phyloP scores from a whole-genome alignment of 2,888 invertebrate species.

The Erebia ligea region DNA sequence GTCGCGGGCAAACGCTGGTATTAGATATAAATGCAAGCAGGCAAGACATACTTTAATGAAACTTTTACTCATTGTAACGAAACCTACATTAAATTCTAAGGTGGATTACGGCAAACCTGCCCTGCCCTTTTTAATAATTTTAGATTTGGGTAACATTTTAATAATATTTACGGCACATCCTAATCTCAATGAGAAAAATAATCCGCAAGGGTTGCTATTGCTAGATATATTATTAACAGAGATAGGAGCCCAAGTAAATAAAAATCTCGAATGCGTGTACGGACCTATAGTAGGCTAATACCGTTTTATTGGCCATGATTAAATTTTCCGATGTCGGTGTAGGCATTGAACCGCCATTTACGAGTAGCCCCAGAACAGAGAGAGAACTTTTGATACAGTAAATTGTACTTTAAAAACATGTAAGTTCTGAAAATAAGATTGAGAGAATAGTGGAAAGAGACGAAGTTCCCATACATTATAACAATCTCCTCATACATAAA shows the following conservation, averaged over 20 bases:
- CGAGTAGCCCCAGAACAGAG: too few species aligned
- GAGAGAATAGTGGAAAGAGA: too few species aligned
- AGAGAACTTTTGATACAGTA: too few species aligned
- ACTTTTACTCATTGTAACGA: too few species aligned
- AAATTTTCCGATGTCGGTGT: not conserved
- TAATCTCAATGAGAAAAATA: not conserved
- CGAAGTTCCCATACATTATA: not conserved
- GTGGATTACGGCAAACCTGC: too few species aligned
- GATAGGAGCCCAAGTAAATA: conserved; percentile 6
- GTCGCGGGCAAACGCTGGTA: too few species aligned
- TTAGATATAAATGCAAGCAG: too few species aligned
- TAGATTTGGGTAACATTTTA: not conserved
- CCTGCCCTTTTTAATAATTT: not conserved
- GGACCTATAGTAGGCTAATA: not conserved
- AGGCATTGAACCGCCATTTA: not conserved
- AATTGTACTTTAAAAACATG: too few species aligned
- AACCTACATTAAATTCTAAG: too few species aligned
- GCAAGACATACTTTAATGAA: too few species aligned
- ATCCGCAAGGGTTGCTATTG: not conserved
- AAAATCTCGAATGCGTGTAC: not conserved
- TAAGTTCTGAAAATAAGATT: too few species aligned
- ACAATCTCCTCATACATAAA: not conserved
- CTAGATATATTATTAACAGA: not conserved
- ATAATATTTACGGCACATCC: not conserved
- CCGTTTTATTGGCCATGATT: not conserved